These are phyloP conservation scores for Noctilio leporinus DNA, from an alignment of 2,113 vertebrate genomes.

Conservation along the genomic window DNA sequence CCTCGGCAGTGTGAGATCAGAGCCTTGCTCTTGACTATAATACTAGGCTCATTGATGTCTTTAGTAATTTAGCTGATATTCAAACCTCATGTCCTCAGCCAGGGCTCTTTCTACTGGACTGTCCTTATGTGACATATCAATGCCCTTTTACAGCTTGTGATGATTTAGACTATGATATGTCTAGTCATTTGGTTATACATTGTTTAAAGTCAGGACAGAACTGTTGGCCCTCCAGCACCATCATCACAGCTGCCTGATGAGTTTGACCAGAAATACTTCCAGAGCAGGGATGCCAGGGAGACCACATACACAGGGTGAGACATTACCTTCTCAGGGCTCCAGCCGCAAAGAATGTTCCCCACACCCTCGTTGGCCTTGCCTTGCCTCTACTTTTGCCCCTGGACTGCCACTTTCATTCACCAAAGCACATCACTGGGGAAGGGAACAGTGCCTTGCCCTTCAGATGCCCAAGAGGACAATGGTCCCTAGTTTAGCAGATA, in stretches of 20 bases:
- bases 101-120: background rate
- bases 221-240: background rate
- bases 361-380: background rate
- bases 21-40: background rate
- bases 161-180: background rate
- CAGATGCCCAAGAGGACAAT: background rate
- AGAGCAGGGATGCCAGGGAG: background rate
- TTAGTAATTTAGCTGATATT: background rate
- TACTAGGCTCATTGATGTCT: background rate
- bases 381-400: background rate
- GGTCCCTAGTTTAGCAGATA: background rate
- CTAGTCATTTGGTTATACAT: background rate
- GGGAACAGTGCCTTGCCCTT: background rate
- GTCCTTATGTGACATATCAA: background rate
- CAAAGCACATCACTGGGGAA: background rate
- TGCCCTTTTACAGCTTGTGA: background rate
- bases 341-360: background rate
- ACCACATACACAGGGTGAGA: rapidly evolving
- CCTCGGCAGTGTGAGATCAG: background rate
- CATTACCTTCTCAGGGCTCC: background rate
- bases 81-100: background rate
- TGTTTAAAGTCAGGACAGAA: background rate
- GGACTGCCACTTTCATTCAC: background rate
- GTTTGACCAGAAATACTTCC: background rate
- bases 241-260: background rate